phyloP scores from a whole-genome alignment of 1,140 invertebrate genomes.

The Xylocopa sonorina region DNA sequence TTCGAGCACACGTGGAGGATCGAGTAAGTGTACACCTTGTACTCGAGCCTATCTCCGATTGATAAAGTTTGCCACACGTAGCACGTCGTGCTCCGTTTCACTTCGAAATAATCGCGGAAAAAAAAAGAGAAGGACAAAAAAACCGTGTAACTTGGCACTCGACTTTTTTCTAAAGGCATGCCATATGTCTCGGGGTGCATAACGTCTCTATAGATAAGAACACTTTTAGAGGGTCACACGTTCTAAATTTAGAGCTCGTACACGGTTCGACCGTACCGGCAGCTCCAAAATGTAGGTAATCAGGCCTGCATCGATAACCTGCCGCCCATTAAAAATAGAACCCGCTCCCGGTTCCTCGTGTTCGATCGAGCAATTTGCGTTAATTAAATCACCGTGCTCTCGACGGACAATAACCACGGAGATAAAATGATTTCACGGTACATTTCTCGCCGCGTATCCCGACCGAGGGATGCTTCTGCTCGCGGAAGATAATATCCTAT shows the following conservation, averaged over 20 bases:
- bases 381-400: background rate
- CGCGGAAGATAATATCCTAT: background rate
- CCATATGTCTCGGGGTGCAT: background rate
- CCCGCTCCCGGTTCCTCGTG: too few relatives aligned
- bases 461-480: too few relatives aligned
- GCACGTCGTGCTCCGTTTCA: too few relatives aligned
- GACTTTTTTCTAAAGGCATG: background rate
- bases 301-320: slow-evolving; percentile 16
- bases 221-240: slow-evolving; percentile 31
- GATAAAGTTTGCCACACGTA: background rate
- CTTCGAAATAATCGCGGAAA: too few relatives aligned
- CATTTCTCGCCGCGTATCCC: background rate
- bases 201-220: slow-evolving; percentile 30
- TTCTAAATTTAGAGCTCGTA: slow-evolving; percentile 29
- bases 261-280: background rate
- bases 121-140: too few relatives aligned
- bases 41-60: slow-evolving; percentile 12
- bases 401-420: background rate
- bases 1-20: too few relatives aligned
- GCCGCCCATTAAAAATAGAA: slow-evolving; percentile 28
- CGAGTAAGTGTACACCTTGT: too few relatives aligned
- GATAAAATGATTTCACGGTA: slow-evolving; percentile 2
- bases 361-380: background rate
- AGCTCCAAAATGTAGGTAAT: slow-evolving; percentile 37
- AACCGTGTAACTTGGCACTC: too few relatives aligned